Evolutionary conservation across 2,888 invertebrate species (phyloP).

Genomic region (Pristionchus japonicus): DNA sequence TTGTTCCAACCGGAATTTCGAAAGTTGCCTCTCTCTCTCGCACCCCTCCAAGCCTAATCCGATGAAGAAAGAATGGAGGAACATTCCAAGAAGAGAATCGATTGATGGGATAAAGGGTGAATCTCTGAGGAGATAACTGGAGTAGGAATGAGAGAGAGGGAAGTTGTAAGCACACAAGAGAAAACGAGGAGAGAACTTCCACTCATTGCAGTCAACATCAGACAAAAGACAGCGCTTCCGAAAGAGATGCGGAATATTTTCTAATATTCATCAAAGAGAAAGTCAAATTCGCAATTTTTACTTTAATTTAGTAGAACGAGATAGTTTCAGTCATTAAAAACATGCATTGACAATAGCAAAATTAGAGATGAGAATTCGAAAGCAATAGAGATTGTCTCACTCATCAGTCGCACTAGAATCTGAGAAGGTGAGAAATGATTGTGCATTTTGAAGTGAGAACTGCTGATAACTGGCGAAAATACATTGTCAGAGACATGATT

Average conservation of each 20-base stretch:
- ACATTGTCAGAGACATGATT: no score
- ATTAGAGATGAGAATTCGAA: no score
- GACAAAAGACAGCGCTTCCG: background rate
- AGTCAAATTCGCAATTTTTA: no score
- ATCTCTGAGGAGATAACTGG: background rate
- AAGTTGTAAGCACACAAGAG: slow-evolving; percentile 37
- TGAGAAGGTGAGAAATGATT: no score
- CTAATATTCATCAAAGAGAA: no score
- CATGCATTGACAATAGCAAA: no score
- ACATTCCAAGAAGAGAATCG: background rate
- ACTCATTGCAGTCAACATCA: background rate
- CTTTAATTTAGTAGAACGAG: no score
- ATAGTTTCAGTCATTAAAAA: no score
- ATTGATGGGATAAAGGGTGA: slow-evolving; percentile 9
- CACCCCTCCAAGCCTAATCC: background rate
- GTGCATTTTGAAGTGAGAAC: no score
- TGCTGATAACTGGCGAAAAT: no score
- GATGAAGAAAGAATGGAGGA: background rate
- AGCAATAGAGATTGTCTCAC: no score
- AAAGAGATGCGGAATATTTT: background rate
- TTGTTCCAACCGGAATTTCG: slow-evolving; percentile 4
- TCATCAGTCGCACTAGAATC: no score
- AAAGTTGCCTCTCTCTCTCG: background rate
- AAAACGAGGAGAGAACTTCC: background rate
- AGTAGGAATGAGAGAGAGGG: background rate